phyloP scores from a whole-genome alignment of 2,888 invertebrate species.

The Hydropsyche betteni region DNA sequence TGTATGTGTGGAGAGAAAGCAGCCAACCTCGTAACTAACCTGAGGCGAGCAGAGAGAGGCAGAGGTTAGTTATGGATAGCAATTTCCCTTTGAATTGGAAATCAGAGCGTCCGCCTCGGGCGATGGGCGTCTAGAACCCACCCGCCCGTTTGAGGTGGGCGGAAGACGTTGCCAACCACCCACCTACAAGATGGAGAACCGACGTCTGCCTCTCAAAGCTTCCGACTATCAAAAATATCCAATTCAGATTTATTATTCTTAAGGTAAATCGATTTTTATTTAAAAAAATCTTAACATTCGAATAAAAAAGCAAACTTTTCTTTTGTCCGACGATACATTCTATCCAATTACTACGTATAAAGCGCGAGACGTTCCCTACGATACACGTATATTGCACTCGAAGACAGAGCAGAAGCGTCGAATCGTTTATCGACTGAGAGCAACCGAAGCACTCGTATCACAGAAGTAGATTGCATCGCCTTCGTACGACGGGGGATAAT shows the following conservation, averaged over 20 bases:
- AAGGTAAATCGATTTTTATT: too few species aligned
- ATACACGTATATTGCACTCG: too few species aligned
- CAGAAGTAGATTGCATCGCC: constrained; percentile 37
- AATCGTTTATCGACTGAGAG: neutral
- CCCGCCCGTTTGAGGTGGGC: neutral
- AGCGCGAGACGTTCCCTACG: too few species aligned
- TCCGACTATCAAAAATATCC: neutral
- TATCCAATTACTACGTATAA: too few species aligned
- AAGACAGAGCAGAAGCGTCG: too few species aligned
- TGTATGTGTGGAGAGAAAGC: constrained; percentile 22
- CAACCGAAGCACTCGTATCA: constrained; percentile 13
- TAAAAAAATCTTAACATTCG: too few species aligned
- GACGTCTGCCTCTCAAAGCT: constrained; percentile 12
- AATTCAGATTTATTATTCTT: too few species aligned
- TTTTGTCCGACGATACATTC: too few species aligned
- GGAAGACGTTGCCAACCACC: neutral
- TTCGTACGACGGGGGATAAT: constrained; percentile 28
- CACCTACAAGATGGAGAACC: constrained; percentile 25
- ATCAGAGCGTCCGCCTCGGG: constrained; percentile 65
- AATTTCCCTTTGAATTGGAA: constrained; percentile 70
- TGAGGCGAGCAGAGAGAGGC: constrained; percentile 52
- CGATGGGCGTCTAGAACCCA: constrained; percentile 58
- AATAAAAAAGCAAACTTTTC: too few species aligned
- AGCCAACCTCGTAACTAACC: constrained; percentile 37
- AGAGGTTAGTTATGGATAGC: constrained; percentile 65